These are phyloP conservation scores for Rhorus exstirpatorius DNA, from an alignment of 2,888 invertebrate species.

Conservation along the genomic window DNA sequence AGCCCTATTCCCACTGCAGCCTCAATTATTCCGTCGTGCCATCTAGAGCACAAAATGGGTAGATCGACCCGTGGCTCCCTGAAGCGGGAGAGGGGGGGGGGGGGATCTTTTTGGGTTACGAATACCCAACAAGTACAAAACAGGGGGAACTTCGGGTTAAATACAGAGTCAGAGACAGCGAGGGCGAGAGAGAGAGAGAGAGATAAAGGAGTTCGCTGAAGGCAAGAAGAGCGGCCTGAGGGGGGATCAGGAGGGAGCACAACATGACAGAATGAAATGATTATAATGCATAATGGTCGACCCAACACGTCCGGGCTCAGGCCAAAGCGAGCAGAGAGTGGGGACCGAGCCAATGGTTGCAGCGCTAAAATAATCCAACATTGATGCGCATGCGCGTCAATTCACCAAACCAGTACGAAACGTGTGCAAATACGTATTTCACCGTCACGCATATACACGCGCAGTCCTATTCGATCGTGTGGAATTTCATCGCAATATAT, in stretches of 20 bases:
- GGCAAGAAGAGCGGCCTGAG: slow-evolving; percentile 44
- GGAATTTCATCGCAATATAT: slow-evolving; percentile 51
- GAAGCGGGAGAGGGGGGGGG: too few relatives aligned
- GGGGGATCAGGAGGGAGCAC: slow-evolving; percentile 66
- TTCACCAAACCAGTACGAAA: slow-evolving; percentile 30
- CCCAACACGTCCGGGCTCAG: slow-evolving; percentile 76
- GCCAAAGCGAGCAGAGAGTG: slow-evolving; percentile 71
- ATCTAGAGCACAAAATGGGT: slow-evolving; percentile 6
- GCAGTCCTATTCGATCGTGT: background rate
- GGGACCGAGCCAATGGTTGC: slow-evolving; percentile 28
- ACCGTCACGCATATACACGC: slow-evolving; percentile 30
- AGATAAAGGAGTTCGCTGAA: background rate
- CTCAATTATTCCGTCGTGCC: slow-evolving; percentile 34
- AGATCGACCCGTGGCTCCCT: slow-evolving; percentile 15
- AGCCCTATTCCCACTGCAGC: slow-evolving; percentile 13
- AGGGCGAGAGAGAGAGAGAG: slow-evolving; percentile 27
- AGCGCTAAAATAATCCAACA: slow-evolving; percentile 12
- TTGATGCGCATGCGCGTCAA: slow-evolving; percentile 53
- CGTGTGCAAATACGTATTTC: slow-evolving; percentile 29
- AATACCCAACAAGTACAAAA: slow-evolving; percentile 75
- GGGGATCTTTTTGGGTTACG: slow-evolving; percentile 61
- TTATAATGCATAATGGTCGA: slow-evolving; percentile 74
- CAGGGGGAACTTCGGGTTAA: slow-evolving; percentile 52
- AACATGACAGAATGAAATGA: slow-evolving; percentile 78
- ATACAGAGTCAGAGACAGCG: slow-evolving; percentile 8